phyloP scores from a whole-genome alignment of 2,113 vertebrate species.

The Perca flavescens region DNA sequence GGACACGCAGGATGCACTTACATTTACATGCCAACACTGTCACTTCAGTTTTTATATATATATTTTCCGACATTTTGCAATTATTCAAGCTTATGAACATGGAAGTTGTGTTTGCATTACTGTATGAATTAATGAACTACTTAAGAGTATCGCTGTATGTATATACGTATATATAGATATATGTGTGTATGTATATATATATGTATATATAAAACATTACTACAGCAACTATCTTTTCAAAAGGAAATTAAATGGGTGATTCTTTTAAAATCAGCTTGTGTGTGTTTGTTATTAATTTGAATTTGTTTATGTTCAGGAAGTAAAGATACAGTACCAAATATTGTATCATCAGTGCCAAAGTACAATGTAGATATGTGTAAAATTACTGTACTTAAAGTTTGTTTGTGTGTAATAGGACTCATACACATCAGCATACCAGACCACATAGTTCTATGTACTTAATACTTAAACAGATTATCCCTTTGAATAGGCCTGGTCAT shows the following conservation, averaged over 20 bases:
- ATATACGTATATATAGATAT: background rate
- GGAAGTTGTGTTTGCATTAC: background rate
- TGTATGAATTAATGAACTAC: background rate
- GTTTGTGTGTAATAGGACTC: background rate
- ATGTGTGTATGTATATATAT: background rate
- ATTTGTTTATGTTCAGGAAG: background rate
- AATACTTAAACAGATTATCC: no score
- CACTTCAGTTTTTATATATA: no score
- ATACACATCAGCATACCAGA: no score
- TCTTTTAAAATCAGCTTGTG: background rate
- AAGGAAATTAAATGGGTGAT: slow-evolving; percentile 4
- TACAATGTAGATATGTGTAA: background rate
- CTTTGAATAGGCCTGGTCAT: no score
- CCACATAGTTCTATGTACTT: no score
- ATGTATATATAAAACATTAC: background rate
- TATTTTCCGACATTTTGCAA: no score
- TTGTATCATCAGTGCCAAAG: background rate
- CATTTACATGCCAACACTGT: no score
- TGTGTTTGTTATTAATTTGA: background rate
- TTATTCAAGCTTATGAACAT: background rate
- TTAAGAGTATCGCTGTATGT: background rate
- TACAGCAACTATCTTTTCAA: background rate
- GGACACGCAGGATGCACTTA: background rate
- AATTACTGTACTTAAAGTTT: background rate
- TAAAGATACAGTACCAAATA: background rate